A percentile compares a stretch with the other conserved stretches of the same genome.
phyloP scores from a whole-genome alignment of 1,140 invertebrate genomes.

The Trichogramma pretiosum region DNA sequence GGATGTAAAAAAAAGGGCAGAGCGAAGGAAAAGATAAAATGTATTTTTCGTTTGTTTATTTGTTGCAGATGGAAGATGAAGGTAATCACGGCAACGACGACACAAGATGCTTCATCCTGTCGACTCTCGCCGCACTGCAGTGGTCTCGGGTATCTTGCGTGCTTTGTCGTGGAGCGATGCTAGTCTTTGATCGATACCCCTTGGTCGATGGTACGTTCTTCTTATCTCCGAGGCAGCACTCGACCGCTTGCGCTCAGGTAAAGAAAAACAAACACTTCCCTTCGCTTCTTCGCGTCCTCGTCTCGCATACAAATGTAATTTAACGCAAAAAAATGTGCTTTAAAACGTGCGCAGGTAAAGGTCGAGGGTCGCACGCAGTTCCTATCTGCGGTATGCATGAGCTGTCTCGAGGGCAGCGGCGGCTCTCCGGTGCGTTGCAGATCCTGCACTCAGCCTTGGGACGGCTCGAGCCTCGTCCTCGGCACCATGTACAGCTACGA shows the following conservation, averaged over 20 bases:
- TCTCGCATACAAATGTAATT: conserved; percentile 10
- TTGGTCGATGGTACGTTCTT: conserved; percentile 96
- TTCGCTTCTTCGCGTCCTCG: conserved; percentile 5
- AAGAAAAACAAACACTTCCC: neutral
- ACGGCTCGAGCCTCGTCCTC: conserved; percentile 83
- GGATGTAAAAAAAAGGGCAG: no score
- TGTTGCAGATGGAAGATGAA: conserved; percentile 89
- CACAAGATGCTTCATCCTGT: conserved; percentile 85
- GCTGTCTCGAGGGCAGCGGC: conserved; percentile 71
- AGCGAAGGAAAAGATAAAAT: no score
- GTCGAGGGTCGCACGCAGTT: conserved; percentile 80
- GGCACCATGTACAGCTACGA: conserved; percentile 98
- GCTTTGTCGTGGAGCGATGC: conserved; percentile 77
- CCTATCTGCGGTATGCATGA: conserved; percentile 89
- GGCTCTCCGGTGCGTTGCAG: conserved; percentile 58
- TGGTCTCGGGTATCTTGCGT: conserved; percentile 78
- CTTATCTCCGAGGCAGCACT: conserved; percentile 83
- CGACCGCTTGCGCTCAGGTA: conserved; percentile 75
- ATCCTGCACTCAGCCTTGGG: conserved; percentile 81
- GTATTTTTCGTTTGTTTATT: conserved; percentile 30
- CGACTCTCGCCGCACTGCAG: conserved; percentile 76
- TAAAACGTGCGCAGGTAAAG: conserved; percentile 61
- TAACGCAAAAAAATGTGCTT: no score
- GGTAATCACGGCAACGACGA: conserved; percentile 96
- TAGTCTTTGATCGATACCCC: conserved; percentile 93